Conservation (phyloP, 2,888 invertebrate genomes). For the Unio pictorum region DNA sequence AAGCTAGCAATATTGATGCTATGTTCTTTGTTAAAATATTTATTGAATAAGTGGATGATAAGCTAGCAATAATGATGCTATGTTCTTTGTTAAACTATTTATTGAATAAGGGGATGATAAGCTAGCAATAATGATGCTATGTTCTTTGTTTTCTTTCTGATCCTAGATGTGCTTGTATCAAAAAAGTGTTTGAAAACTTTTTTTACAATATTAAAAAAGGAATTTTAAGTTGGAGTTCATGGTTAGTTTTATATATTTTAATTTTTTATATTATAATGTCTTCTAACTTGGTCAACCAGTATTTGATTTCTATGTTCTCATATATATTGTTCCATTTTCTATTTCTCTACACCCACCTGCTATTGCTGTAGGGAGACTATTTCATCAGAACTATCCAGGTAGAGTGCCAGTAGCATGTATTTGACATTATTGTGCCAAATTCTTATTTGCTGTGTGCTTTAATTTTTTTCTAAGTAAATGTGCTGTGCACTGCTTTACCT, state of each 20-base stretch:
- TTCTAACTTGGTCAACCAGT: neutral
- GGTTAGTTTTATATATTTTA: neutral
- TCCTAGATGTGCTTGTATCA: too few relatives aligned
- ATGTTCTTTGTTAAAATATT: too few relatives aligned
- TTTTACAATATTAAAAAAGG: neutral
- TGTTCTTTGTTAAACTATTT: too few relatives aligned
- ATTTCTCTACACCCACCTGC: too few relatives aligned
- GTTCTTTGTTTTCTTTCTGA: too few relatives aligned
- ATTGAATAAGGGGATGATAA: too few relatives aligned
- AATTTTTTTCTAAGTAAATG: neutral
- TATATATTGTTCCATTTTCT: neutral
- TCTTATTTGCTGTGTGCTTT: slow-evolving; percentile 3
- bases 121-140: too few relatives aligned
- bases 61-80: too few relatives aligned
- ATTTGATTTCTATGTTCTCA: neutral
- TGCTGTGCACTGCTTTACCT: neutral
- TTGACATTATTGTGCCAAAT: neutral
- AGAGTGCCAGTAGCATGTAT: slow-evolving; percentile 15
- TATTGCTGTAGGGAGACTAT: slow-evolving; percentile 82
- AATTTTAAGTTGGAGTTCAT: neutral
- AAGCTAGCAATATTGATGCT: too few relatives aligned
- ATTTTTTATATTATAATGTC: neutral
- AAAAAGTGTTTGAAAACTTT: too few relatives aligned
- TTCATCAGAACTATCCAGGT: slow-evolving; percentile 93
- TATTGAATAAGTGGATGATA: too few relatives aligned